Evolutionary conservation across 2,113 vertebrate genomes (phyloP).

Genomic region (Calonectris borealis): DNA sequence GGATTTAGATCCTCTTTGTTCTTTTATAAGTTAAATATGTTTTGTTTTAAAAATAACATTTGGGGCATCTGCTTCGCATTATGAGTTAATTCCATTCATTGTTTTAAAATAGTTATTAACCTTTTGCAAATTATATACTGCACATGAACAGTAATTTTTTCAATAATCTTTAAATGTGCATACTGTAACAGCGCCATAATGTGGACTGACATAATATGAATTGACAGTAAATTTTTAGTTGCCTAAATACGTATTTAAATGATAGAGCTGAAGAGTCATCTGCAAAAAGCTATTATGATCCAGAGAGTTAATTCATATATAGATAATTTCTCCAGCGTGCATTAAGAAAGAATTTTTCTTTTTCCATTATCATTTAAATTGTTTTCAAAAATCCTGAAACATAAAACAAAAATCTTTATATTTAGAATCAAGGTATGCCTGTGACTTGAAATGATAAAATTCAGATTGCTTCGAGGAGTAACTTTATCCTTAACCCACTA

Average conservation of each 20-base stretch:
- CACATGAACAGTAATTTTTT: slow-evolving; percentile 50
- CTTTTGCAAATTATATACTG: slow-evolving; percentile 58
- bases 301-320: slow-evolving; percentile 31
- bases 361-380: background rate
- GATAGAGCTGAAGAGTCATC: slow-evolving; percentile 40
- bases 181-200: slow-evolving; percentile 53
- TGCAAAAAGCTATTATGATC: slow-evolving; percentile 54
- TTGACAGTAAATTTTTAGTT: slow-evolving; percentile 64
- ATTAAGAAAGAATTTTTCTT: slow-evolving; percentile 19
- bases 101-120: slow-evolving; percentile 58
- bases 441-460: background rate
- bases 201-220: slow-evolving; percentile 62
- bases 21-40: slow-evolving; percentile 49
- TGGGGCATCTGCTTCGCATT: slow-evolving; percentile 55
- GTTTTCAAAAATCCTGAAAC: slow-evolving; percentile 21
- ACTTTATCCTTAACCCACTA: background rate
- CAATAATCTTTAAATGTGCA: slow-evolving; percentile 57
- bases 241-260: slow-evolving; percentile 40
- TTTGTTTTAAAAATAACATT: slow-evolving; percentile 52
- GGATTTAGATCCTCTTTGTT: slow-evolving; percentile 23
- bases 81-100: slow-evolving; percentile 56
- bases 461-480: background rate
- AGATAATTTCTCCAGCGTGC: slow-evolving; percentile 13
- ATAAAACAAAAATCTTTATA: background rate
- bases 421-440: background rate